Percentiles rank a stretch among this genome's conserved stretches.
Evolutionary conservation across 2,113 vertebrate species (phyloP).

Genomic region (Calonectris borealis): DNA sequence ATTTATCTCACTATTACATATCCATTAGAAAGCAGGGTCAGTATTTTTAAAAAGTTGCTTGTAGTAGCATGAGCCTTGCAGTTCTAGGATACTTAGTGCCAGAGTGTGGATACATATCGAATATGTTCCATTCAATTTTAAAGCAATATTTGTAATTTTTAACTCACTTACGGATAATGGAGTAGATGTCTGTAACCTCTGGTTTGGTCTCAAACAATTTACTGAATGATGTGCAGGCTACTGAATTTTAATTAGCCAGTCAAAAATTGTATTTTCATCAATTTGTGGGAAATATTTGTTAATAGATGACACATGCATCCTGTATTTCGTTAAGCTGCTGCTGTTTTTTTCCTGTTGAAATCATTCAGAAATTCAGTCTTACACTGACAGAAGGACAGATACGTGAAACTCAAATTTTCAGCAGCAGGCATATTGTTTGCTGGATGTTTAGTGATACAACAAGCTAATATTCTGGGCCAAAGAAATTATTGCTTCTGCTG

Average conservation of each 20-base stretch:
- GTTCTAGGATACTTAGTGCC: background rate
- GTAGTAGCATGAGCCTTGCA: background rate
- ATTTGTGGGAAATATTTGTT: background rate
- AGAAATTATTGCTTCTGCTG: background rate
- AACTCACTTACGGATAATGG: background rate
- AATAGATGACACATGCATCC: background rate
- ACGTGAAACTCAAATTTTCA: background rate
- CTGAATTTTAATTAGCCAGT: background rate
- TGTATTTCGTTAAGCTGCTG: background rate
- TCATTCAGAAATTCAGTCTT: background rate
- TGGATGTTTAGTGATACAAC: background rate
- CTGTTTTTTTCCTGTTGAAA: background rate
- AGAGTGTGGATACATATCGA: background rate
- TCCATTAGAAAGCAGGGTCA: background rate
- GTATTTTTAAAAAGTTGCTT: background rate
- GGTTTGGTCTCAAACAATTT: background rate
- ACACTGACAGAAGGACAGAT: background rate
- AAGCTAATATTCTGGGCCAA: background rate
- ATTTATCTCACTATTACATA: background rate
- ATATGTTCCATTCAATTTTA: background rate
- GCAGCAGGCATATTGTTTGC: background rate
- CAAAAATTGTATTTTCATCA: background rate
- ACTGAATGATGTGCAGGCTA: background rate
- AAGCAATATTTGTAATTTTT: background rate
- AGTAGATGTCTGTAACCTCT: background rate